Percentiles rank a stretch among this genome's conserved stretches.
Conservation (phyloP, 1,140 invertebrate genomes). For the Apis laboriosa region DNA sequence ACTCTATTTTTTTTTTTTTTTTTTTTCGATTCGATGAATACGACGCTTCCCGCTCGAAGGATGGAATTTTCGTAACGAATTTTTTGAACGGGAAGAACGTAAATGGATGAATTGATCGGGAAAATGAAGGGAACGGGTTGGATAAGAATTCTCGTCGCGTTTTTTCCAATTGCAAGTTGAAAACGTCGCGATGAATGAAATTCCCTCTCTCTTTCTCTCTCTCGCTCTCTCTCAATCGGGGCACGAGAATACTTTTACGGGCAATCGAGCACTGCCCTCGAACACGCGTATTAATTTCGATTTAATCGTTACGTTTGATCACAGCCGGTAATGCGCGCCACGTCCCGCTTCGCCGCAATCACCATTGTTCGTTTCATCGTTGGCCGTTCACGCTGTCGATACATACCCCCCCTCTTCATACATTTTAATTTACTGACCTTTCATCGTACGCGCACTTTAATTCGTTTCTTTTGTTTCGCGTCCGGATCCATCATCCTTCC, state of each 20-base stretch:
- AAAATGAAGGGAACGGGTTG: not conserved
- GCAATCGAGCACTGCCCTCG: slow-evolving; percentile 6
- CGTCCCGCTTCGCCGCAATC: not conserved
- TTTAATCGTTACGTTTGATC: slow-evolving; percentile 16
- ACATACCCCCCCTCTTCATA: slow-evolving; percentile 46
- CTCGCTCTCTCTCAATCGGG: too few species aligned
- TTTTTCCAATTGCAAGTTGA: not conserved
- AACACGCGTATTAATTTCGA: slow-evolving; percentile 16
- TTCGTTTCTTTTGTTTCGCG: slow-evolving; percentile 63
- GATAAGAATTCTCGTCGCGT: not conserved
- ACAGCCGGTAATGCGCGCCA: not conserved
- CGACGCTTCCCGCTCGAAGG: not conserved
- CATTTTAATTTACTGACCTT: slow-evolving; percentile 61
- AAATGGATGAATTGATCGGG: not conserved
- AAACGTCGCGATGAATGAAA: not conserved
- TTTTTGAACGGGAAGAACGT: not conserved
- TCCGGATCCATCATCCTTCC: slow-evolving; percentile 60
- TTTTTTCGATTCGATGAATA: not conserved
- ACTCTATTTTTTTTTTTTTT: not conserved
- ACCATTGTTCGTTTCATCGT: slow-evolving; percentile 35
- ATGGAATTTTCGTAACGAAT: slow-evolving; percentile 12
- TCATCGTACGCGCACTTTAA: slow-evolving; percentile 54
- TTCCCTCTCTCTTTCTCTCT: not conserved
- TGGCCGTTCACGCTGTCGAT: slow-evolving; percentile 23
- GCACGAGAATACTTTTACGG: not conserved